Percentiles rank a stretch among this genome's conserved stretches.
Conservation (phyloP, 2,888 invertebrate species). For the Dicycla oo region DNA sequence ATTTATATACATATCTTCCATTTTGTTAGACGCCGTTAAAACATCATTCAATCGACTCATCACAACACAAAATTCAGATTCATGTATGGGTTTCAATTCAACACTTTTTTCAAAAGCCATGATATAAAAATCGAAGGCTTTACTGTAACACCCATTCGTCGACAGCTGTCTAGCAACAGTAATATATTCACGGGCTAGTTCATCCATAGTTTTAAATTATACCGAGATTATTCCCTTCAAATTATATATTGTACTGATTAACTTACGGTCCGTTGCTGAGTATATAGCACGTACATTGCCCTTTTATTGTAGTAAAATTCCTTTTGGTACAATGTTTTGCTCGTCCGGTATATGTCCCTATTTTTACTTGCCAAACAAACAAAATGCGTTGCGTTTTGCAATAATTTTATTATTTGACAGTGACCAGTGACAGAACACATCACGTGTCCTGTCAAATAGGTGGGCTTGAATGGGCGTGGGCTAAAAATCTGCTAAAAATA, state of each 20-base stretch:
- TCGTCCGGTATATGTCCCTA: neutral
- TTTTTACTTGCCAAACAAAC: slow-evolving; percentile 4
- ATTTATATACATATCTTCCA: slow-evolving; percentile 79
- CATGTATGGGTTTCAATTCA: slow-evolving; percentile 67
- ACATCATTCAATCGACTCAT: slow-evolving; percentile 73
- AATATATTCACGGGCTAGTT: slow-evolving; percentile 69
- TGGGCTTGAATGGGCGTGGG: too few relatives aligned
- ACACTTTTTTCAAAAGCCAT: slow-evolving; percentile 76
- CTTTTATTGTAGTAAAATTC: neutral
- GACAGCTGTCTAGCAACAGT: slow-evolving; percentile 73
- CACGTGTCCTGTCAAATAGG: neutral
- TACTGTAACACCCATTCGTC: slow-evolving; percentile 70
- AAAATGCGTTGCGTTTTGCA: neutral
- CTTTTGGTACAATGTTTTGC: neutral
- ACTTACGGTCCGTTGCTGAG: neutral
- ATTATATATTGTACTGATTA: neutral
- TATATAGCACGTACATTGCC: neutral
- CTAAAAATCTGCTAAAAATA: too few relatives aligned
- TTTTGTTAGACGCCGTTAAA: slow-evolving; percentile 68
- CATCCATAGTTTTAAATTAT: slow-evolving; percentile 68
- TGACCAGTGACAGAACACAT: too few relatives aligned
- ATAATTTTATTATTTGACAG: neutral
- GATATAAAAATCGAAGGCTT: slow-evolving; percentile 79
- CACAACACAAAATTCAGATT: slow-evolving; percentile 76
- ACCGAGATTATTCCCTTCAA: neutral